Evolutionary conservation across 2,113 vertebrate genomes (phyloP).

Genomic region (Ameiurus melas): DNA sequence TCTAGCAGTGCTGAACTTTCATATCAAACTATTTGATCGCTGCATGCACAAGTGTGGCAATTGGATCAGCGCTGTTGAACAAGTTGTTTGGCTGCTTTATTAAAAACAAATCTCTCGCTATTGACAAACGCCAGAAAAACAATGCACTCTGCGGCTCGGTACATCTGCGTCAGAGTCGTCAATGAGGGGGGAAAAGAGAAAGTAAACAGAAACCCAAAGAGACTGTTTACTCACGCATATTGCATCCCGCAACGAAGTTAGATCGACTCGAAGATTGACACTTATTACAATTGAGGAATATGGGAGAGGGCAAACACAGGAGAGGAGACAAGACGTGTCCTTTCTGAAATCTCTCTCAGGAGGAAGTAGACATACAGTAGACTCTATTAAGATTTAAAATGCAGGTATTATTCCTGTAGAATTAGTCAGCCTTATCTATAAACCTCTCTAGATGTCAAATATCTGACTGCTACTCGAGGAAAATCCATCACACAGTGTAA

Average conservation of each 20-base stretch:
- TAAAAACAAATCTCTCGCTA: slow-evolving; percentile 54
- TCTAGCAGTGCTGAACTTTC: neutral
- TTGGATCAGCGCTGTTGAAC: slow-evolving; percentile 42
- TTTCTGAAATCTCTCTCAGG: slow-evolving; percentile 2
- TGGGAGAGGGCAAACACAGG: neutral
- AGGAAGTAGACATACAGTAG: neutral
- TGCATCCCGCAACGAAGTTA: slow-evolving; percentile 39
- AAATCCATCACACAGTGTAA: neutral
- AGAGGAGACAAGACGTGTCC: neutral
- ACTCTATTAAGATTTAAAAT: neutral
- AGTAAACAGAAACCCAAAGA: slow-evolving; percentile 47
- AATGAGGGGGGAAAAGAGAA: neutral
- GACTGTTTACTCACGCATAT: slow-evolving; percentile 50
- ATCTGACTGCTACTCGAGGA: neutral
- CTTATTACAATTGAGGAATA: slow-evolving; percentile 41
- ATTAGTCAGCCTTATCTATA: slow-evolving; percentile 31
- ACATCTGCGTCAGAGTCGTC: slow-evolving; percentile 23
- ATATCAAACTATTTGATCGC: slow-evolving; percentile 10
- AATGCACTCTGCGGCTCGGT: slow-evolving; percentile 32
- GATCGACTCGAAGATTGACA: slow-evolving; percentile 37
- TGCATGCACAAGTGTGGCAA: slow-evolving; percentile 36
- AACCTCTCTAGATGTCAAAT: neutral
- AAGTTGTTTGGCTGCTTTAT: slow-evolving; percentile 54
- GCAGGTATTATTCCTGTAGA: slow-evolving; percentile 17
- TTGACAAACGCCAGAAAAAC: slow-evolving; percentile 54